Evolutionary conservation across 2,797 vertebrate species (phyloP), one percentile per base, ranked within the genome.

Genomic region (Tamandua tetradactyla): DNA sequence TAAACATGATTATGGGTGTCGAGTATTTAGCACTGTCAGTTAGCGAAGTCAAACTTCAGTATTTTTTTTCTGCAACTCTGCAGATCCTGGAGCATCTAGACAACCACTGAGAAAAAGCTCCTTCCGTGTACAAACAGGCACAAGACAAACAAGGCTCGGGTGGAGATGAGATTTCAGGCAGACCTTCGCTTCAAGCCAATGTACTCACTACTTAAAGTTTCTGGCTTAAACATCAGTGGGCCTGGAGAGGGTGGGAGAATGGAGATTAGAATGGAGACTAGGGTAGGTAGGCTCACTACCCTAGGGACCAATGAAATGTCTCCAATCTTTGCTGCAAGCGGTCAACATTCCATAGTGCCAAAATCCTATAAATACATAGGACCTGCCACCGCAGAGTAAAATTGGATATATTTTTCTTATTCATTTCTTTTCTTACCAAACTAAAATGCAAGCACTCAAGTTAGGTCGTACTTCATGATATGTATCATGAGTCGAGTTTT

Each of bases 361-460:
- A 27, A 82, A 75, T 40, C 37, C n/a, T 15, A 10, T n/a, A 74
- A 79, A 52, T 42, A 74, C 32, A 27, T 40, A 62, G 8, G 44
- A 83, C 18, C 59, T 57, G 71, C 74, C 72, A 87, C 49, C 15
- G 7, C 11, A 66, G 35, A 44, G 49, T 55, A 47, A 66, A 55
- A 69, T 35, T 42, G 75, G 25, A 64, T 23, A n/a, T 23, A 27
- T 9, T 44, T 57, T 89, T 76, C 59, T 64, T 15, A 47, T 71
- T 66, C 25, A 66, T 49, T 61, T 80, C 4, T 92, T 78, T 88
- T 52, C 83, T 87, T 59, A 57, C 64, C 57, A 55, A 52, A 79
- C 62, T 49, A 57, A 93, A 87, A 81, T 32, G 30, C 20, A 83
- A 87, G 64, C 42, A 32, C 42, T 71, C 35, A 42, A 71, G 17